Conservation (phyloP, 2,113 vertebrate genomes). For the Carassius gibelio region DNA sequence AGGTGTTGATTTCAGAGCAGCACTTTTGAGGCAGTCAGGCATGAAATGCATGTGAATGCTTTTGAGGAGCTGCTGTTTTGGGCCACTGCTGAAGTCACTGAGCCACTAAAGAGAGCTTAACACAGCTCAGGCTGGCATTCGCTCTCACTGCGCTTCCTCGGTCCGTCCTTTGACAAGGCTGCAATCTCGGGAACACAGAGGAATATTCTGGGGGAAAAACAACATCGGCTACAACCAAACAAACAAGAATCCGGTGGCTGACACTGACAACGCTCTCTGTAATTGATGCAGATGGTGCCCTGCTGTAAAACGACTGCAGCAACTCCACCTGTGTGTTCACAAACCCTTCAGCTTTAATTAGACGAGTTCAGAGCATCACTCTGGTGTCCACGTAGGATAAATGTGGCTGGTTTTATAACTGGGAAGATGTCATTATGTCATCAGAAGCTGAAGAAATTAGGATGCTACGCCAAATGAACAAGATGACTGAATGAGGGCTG, state of each 20-base stretch:
- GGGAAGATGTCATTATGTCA: neutral
- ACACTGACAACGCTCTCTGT: constrained; percentile 18
- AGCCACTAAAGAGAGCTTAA: constrained; percentile 81
- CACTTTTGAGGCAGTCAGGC: constrained; percentile 84
- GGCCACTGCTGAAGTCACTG: constrained; percentile 82
- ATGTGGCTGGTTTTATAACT: neutral
- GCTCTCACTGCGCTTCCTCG: neutral
- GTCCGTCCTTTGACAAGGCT: constrained; percentile 17
- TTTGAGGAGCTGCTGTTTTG: constrained; percentile 81
- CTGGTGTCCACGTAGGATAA: neutral
- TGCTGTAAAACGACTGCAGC: neutral
- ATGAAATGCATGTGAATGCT: constrained; percentile 89
- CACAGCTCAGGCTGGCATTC: neutral
- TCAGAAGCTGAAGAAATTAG: neutral
- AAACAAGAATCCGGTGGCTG: neutral
- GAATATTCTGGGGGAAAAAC: neutral
- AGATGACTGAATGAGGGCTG: neutral
- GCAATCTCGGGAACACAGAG: constrained; percentile 10
- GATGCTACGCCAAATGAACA: neutral
- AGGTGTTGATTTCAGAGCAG: constrained; percentile 90
- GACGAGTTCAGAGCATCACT: neutral
- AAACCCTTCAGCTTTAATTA: constrained; percentile 3
- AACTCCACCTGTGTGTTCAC: neutral
- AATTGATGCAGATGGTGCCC: neutral
- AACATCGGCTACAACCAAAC: constrained; percentile 13